Base-by-base conservation (phyloP, 2,113 vertebrate genomes). In the Brachypodius melanocephalos region DNA sequence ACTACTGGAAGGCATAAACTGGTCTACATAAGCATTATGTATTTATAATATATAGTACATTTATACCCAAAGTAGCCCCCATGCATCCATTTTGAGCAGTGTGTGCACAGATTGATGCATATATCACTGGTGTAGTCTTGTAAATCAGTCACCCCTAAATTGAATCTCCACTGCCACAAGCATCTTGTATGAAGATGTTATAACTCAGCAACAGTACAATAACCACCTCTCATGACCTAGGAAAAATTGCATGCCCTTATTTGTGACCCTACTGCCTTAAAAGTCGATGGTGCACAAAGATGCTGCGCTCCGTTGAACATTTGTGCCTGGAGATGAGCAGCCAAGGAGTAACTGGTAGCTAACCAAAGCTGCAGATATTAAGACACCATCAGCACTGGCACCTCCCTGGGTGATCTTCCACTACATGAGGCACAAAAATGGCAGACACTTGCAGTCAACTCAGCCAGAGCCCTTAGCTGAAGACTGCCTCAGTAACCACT, bases 141-240 rank as follows among this genome's bases (percentile, higher is more conserved):
- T 96, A 93, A 95, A 97, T 96, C 95, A 96, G 88, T 86, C 82
- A 88, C 67, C 68, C 68, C 79, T 93, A 95, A 91, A 95, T 93
- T 95, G 90, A 88, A 93, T 90, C 93, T 90, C 85, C 68, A 59
- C 82, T 96, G 91, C 93, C 90, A 97, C 87, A 91, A 65, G 58
- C 85, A 34, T 85, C 93, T 91, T 66, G 38, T 48, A 91, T 71
- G 90, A 88, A 94, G 93, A 93, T 38, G 82, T 59, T 94, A 55
- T 93, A 94, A 96, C 78, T 96, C 94, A 95, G 90, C 67, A 93
- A 91, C 85, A 90, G 65, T 34, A 91, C 48, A 91, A 81, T 91
- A 94, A 96, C 82, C 82, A 83, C 65, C 52, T 85, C 78, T 96
- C 90, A 91, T 14, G 93, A 95, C 79, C 85, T 84, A 77, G 79